These are phyloP conservation scores for Serranus cabrilla DNA, from an alignment of 2,797 vertebrate genomes.

Conservation along the genomic window DNA sequence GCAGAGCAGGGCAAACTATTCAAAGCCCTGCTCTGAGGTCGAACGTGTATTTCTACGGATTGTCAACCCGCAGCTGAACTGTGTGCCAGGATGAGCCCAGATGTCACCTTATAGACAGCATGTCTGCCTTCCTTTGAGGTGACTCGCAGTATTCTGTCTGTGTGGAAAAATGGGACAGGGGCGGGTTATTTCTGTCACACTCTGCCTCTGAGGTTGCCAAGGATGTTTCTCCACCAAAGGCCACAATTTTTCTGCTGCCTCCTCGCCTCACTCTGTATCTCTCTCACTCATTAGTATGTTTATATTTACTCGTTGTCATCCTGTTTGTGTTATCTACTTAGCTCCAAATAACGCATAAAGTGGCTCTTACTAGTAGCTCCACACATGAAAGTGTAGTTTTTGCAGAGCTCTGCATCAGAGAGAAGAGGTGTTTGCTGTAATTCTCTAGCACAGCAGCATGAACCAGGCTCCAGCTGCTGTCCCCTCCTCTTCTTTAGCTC, in stretches of 20 bases:
- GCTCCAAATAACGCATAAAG: conserved; percentile 17
- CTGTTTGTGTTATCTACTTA: conserved; percentile 25
- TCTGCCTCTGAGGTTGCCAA: conserved; percentile 46
- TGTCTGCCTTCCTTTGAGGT: conserved; percentile 45
- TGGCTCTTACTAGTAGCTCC: conserved; percentile 24
- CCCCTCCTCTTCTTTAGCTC: conserved; percentile 5
- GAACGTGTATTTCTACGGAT: conserved; percentile 1
- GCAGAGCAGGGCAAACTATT: conserved; percentile 36
- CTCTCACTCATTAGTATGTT: conserved; percentile 46
- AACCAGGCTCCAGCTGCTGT: conserved; percentile 19
- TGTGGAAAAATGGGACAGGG: conserved; percentile 58
- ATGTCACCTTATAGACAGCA: conserved; percentile 39
- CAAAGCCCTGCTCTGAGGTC: conserved; percentile 37
- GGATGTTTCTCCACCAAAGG: conserved; percentile 46
- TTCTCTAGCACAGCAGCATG: conserved; percentile 25
- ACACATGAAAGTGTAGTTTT: conserved; percentile 24
- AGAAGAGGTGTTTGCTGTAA: conserved; percentile 40
- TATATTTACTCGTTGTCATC: conserved; percentile 24
- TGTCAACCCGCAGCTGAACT: conserved; percentile 51
- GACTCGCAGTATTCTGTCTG: conserved; percentile 14
- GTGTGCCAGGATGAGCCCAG: conserved; percentile 37
- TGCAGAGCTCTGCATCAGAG: conserved; percentile 26
- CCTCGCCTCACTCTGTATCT: conserved; percentile 9
- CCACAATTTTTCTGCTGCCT: conserved; percentile 16
- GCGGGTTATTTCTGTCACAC: conserved; percentile 67